Percentiles rank a stretch among this genome's conserved stretches.
phyloP scores from a whole-genome alignment of 2,797 vertebrate species.

The Parauchenoglanis punctatus region DNA sequence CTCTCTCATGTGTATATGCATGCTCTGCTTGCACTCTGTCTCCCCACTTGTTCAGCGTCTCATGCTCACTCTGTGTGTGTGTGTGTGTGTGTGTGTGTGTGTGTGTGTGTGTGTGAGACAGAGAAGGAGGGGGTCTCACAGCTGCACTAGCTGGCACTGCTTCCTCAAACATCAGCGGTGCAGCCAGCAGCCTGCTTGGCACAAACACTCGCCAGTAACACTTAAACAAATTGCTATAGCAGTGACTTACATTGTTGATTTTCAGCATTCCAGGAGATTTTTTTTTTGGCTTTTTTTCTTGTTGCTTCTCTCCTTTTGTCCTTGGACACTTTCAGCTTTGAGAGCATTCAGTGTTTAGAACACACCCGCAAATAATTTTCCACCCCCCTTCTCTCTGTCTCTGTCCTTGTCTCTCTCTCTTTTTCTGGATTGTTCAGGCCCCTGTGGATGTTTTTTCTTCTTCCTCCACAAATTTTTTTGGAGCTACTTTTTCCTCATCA shows the following conservation, averaged over 20 bases:
- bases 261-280: conserved; percentile 53
- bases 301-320: conserved; percentile 21
- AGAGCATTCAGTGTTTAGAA: conserved; percentile 48
- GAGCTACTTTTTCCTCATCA: conserved; percentile 35
- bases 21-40: conserved; percentile 4
- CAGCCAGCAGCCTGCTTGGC: conserved; percentile 75
- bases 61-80: neutral
- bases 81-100: neutral
- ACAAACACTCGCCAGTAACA: conserved; percentile 67
- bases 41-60: conserved; percentile 14
- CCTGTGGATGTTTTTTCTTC: conserved; percentile 39
- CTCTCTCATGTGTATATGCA: neutral
- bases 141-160: conserved; percentile 79
- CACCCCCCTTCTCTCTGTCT: neutral
- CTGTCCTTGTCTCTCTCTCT: conserved; percentile 25
- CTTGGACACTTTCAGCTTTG: conserved; percentile 48
- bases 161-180: conserved; percentile 68
- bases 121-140: conserved; percentile 43
- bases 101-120: neutral
- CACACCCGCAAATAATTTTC: conserved; percentile 42
- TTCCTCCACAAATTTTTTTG: conserved; percentile 44
- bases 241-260: conserved; percentile 61
- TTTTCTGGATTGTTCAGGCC: conserved; percentile 19
- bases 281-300: neutral
- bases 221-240: conserved; percentile 73